These are phyloP conservation scores for Drosophila phalerata DNA, from an alignment of 2,888 invertebrate species.

Conservation along the genomic window DNA sequence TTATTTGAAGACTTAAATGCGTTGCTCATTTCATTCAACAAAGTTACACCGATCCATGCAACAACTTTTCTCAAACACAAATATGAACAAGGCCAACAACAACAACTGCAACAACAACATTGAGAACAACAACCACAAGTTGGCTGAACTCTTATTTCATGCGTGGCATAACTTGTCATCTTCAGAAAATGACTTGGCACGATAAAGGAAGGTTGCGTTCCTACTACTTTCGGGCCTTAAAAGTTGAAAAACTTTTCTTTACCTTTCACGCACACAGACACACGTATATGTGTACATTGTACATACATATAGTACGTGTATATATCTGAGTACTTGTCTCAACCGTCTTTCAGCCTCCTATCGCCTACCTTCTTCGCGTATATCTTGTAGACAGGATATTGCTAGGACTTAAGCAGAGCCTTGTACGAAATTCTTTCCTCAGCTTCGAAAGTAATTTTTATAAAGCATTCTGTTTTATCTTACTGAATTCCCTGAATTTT, in stretches of 20 bases:
- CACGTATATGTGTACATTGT: constrained; percentile 7
- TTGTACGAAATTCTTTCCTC: neutral
- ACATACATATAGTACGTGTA: too few species aligned
- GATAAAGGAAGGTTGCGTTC: constrained; percentile 18
- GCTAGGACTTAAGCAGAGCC: neutral
- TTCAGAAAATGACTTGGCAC: constrained; percentile 56
- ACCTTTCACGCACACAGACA: constrained; percentile 17
- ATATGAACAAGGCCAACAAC: too few species aligned
- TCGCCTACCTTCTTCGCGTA: constrained; percentile 21
- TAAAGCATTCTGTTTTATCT: neutral
- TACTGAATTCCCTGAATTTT: neutral
- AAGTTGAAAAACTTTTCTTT: constrained; percentile 55
- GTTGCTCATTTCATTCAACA: constrained; percentile 17
- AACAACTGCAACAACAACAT: constrained; percentile 28
- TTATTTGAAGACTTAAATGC: constrained; percentile 9
- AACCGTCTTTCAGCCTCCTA: constrained; percentile 53
- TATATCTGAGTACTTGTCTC: constrained; percentile 15
- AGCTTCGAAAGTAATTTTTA: neutral
- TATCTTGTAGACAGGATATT: constrained; percentile 12
- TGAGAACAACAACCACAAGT: constrained; percentile 5
- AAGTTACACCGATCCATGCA: constrained; percentile 27
- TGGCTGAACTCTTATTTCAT: constrained; percentile 35
- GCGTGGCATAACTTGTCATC: constrained; percentile 72
- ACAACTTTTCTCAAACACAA: constrained; percentile 35
- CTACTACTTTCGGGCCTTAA: constrained; percentile 22